Conservation (phyloP, 2,113 vertebrate species). For the Lynx canadensis region DNA sequence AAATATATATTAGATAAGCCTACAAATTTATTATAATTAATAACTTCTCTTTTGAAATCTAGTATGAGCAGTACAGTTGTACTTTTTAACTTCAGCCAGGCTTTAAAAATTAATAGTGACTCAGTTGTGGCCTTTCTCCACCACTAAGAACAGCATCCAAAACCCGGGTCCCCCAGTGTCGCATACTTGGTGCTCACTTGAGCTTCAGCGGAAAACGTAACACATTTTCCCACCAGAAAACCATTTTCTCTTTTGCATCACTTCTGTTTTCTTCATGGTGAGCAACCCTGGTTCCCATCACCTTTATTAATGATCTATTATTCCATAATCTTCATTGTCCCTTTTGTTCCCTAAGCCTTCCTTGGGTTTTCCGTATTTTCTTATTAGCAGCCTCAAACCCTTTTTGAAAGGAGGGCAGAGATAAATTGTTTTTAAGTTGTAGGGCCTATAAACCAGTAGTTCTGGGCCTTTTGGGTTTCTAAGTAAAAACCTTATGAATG, state of each 20-base stretch:
- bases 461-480: not conserved
- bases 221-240: not conserved
- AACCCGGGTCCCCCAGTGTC: not conserved
- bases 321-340: not conserved
- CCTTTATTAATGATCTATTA: not conserved
- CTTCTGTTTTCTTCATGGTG: not conserved
- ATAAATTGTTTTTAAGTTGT: not conserved
- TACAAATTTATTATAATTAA: conserved; percentile 38
- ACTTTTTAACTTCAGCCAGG: not conserved
- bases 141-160: not conserved
- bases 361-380: not conserved
- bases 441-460: not conserved
- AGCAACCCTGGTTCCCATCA: not conserved
- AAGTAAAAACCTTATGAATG: not conserved
- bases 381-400: not conserved
- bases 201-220: not conserved
- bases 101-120: not conserved
- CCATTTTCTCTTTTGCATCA: not conserved
- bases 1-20: not conserved
- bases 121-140: not conserved
- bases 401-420: not conserved
- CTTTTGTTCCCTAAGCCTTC: not conserved
- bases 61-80: not conserved
- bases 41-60: conserved; percentile 12
- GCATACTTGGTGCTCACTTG: not conserved